Percentiles rank a stretch among this genome's conserved stretches.
Conservation (phyloP, 2,113 vertebrate genomes). For the Carlito syrichta region DNA sequence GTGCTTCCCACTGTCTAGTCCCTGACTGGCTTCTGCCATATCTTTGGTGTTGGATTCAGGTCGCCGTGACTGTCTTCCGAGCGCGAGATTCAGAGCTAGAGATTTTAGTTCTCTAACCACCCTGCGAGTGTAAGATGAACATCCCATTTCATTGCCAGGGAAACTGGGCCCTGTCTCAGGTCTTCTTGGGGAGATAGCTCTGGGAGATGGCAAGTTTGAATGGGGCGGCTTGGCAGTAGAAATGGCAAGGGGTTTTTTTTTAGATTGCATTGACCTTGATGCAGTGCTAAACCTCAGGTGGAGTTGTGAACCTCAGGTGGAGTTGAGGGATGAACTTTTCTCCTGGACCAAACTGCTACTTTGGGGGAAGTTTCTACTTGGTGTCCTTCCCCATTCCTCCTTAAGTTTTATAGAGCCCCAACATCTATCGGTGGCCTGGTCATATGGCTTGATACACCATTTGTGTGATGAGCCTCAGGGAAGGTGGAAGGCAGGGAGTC, state of each 20-base stretch:
- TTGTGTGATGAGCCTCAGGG: background rate
- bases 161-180: background rate
- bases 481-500: background rate
- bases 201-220: background rate
- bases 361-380: background rate
- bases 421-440: background rate
- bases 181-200: background rate
- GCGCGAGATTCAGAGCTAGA: background rate
- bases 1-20: background rate
- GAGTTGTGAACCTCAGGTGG: background rate
- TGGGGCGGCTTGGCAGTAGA: background rate
- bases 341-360: background rate
- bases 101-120: background rate
- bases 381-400: background rate
- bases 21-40: background rate
- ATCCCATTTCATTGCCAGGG: background rate
- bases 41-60: background rate
- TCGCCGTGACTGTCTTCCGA: background rate
- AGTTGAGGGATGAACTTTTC: background rate
- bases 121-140: background rate
- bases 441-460: background rate
- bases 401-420: background rate
- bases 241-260: background rate
- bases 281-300: background rate
- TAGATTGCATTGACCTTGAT: background rate